phyloP scores from a whole-genome alignment of 2,888 invertebrate species.

The Drosophila kambysellisi region DNA sequence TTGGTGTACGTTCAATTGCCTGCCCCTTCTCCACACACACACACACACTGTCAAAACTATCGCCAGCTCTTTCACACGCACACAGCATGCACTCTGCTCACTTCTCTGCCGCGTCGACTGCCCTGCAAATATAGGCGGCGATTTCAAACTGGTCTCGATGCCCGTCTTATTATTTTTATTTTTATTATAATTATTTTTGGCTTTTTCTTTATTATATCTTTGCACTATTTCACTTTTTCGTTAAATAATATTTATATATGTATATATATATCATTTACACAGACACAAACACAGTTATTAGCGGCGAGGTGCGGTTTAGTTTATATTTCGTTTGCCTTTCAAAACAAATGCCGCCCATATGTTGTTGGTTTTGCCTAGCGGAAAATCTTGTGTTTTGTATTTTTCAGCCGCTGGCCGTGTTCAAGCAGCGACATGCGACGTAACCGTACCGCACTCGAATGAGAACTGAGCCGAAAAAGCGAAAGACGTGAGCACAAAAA shows the following conservation, averaged over 20 bases:
- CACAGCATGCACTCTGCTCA: conserved; percentile 53
- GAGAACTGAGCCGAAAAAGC: conserved; percentile 49
- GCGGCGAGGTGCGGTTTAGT: conserved; percentile 68
- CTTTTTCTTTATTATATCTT: conserved; percentile 40
- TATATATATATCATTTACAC: conserved; percentile 1
- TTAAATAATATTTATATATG: conserved; percentile 14
- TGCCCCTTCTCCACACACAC: conserved; percentile 53
- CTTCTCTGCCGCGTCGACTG: conserved; percentile 46
- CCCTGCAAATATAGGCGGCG: conserved; percentile 78
- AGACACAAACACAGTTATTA: conserved; percentile 50
- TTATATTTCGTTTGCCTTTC: conserved; percentile 75
- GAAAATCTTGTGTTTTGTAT: conserved; percentile 63
- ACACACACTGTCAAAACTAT: conserved; percentile 48
- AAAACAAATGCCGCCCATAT: conserved; percentile 77
- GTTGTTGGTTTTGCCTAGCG: conserved; percentile 49
- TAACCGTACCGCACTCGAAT: conserved; percentile 73
- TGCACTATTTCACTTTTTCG: conserved; percentile 70
- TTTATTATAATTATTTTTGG: conserved; percentile 61
- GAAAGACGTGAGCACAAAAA: conserved; percentile 31
- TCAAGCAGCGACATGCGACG: conserved; percentile 53
- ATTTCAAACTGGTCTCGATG: conserved; percentile 71
- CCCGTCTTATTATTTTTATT: conserved; percentile 64
- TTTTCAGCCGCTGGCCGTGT: conserved; percentile 59
- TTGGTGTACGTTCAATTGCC: conserved; percentile 60
- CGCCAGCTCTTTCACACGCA: conserved; percentile 56